Evolutionary conservation across 2,113 vertebrate species (phyloP).

Genomic region (Crotalus viridis): DNA sequence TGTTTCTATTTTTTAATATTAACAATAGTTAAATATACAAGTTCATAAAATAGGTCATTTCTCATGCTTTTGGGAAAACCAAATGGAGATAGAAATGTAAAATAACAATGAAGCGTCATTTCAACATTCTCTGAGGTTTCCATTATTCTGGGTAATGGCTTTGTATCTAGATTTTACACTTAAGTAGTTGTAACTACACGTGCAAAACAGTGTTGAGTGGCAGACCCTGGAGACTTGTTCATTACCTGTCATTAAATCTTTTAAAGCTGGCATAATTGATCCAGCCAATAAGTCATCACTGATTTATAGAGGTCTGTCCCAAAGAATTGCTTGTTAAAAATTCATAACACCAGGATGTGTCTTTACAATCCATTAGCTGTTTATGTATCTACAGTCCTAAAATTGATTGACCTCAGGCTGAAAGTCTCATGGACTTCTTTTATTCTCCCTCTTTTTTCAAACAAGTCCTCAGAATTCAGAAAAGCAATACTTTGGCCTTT

Average conservation of each 20-base stretch:
- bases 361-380: conserved; percentile 99
- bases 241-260: conserved; percentile 99
- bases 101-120: conserved; percentile 35
- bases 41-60: conserved; percentile 4
- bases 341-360: conserved; percentile 90
- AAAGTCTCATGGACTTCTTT: conserved; percentile 84
- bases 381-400: conserved; percentile 83
- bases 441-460: conserved; percentile 60
- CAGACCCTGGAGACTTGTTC: conserved; percentile 84
- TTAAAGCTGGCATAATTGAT: conserved; percentile 99
- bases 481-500: conserved; percentile 85
- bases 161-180: conserved; percentile 63
- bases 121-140: conserved; percentile 46
- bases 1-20: conserved; percentile 15
- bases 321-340: conserved; percentile 93
- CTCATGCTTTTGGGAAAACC: conserved; percentile 26
- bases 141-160: conserved; percentile 61
- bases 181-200: conserved; percentile 69
- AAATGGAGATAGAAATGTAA: conserved; percentile 37
- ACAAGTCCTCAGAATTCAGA: conserved; percentile 76
- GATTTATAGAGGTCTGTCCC: conserved; percentile 94
- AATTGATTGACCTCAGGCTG: conserved; percentile 97
- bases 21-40: neutral
- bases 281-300: conserved; percentile 96
- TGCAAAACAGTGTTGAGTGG: conserved; percentile 67